Percentiles rank a stretch among this genome's conserved stretches.
Conservation (phyloP, 2,888 invertebrate species). For the Plagiodera versicolora region DNA sequence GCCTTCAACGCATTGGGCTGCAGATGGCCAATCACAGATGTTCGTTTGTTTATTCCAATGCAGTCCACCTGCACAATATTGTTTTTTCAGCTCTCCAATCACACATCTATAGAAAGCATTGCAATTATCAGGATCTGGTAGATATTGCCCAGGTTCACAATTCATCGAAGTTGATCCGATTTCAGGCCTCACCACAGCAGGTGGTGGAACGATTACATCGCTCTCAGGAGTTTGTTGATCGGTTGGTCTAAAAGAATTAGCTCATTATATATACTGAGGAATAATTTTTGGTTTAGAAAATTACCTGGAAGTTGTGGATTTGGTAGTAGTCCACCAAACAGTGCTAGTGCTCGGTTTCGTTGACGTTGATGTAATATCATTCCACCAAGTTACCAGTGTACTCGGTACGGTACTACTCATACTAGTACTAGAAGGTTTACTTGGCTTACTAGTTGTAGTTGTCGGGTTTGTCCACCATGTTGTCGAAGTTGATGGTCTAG, state of each 20-base stretch:
- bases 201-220: constrained; percentile 53
- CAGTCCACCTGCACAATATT: constrained; percentile 77
- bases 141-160: constrained; percentile 57
- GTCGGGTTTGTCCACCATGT: constrained; percentile 39
- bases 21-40: constrained; percentile 80
- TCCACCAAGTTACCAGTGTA: constrained; percentile 23
- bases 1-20: constrained; percentile 65
- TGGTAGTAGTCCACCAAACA: constrained; percentile 24
- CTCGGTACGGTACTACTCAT: constrained; percentile 16
- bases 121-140: constrained; percentile 69
- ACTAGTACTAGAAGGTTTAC: constrained; percentile 9
- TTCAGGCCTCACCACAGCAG: constrained; percentile 56
- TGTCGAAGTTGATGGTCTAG: constrained; percentile 46
- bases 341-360: constrained; percentile 36
- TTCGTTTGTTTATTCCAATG: constrained; percentile 73
- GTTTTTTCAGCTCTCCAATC: constrained; percentile 69
- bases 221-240: constrained; percentile 35
- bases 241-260: constrained; percentile 16
- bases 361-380: constrained; percentile 36
- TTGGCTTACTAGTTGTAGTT: constrained; percentile 13
- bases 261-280: background rate
- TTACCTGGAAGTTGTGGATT: constrained; percentile 18
- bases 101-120: constrained; percentile 76
- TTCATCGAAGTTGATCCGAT: constrained; percentile 42
- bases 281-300: background rate